Conservation (phyloP, 2,888 invertebrate genomes). For the Schizaphis graminum region DNA sequence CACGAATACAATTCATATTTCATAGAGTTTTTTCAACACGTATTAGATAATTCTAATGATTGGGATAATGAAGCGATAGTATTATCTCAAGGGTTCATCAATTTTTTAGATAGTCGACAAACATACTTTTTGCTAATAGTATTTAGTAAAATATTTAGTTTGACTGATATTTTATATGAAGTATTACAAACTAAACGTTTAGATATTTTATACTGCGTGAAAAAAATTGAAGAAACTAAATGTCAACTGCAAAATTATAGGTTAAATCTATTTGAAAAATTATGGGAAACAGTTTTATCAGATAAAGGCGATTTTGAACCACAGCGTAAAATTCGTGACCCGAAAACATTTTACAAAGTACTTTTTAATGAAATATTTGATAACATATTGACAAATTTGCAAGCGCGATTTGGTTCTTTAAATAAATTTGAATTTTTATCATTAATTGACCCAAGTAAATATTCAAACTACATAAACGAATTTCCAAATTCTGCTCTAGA, state of each 20-base stretch:
- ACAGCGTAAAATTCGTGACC: constrained; percentile 25
- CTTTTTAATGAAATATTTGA: constrained; percentile 39
- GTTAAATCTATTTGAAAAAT: constrained; percentile 32
- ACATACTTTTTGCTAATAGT: constrained; percentile 17
- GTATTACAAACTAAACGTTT: constrained; percentile 20
- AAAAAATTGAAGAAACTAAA: constrained; percentile 16
- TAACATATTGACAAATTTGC: constrained; percentile 39
- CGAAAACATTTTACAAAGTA: constrained; percentile 20
- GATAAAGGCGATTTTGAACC: constrained; percentile 17
- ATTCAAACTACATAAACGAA: constrained; percentile 19
- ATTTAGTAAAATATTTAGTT: constrained; percentile 29
- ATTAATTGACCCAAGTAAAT: constrained; percentile 37
- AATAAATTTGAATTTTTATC: constrained; percentile 34
- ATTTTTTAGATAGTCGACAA: constrained; percentile 9
- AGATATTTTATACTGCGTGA: constrained; percentile 23
- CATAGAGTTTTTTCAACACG: constrained; percentile 34
- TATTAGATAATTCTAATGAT: constrained; percentile 18
- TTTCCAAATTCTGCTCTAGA: constrained; percentile 30
- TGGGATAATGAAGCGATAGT: constrained; percentile 10
- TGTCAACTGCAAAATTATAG: constrained; percentile 26
- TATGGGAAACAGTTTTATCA: constrained; percentile 16
- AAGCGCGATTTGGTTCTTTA: constrained; percentile 29
- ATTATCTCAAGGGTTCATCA: not conserved
- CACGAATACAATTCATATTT: constrained; percentile 27
- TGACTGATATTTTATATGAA: constrained; percentile 10